Base-by-base conservation (phyloP, 1,140 invertebrate genomes). In the Anoplophora glabripennis region DNA sequence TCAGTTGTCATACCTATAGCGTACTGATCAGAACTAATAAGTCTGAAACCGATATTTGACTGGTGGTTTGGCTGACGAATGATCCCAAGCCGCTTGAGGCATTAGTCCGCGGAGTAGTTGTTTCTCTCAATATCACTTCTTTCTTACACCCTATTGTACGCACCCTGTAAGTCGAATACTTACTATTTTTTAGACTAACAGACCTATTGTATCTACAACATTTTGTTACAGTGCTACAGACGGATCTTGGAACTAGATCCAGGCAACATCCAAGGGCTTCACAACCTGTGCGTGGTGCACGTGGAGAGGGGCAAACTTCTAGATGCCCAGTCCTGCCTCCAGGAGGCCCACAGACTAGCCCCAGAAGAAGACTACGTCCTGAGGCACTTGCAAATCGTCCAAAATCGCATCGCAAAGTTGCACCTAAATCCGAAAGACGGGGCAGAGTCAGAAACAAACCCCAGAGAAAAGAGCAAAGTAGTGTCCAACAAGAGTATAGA, bases 221-320 rank as follows among this genome's bases (percentile, higher is more conserved):
- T 54, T 10, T 57, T 41, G 4, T 55, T 57, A 5, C 44, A 94
- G 87, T 96, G 94, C 74, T 98, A 97, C 77, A 84, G 86, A 44
- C 84, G 87, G 59, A 96, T 98, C 64, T 74, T 98, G 1, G 84
- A 88, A 65, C 73, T 93, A 38, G 94, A 98, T 61, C 90, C 94
- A 0, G 86, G 87, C 52, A 96, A 98, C 74, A 90, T 96, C 48
- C 94, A 98, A 79, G 96, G 93, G 3, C 78, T 94, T 33, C 96
- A 98, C 77, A 98, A 98, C 76, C 79, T 98, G 4, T 98, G 96
- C 78, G 95, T 98, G 0, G 94, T 98, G 0, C 90, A 92, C 67
- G 94, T 98, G 10, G 94, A 98, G 74, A 83, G 90, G 11, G 94
- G 93, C 0, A 86, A 92, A 64, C 78, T 98, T 9, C 79, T 86